phyloP scores from a whole-genome alignment of 2,113 vertebrate species.

The Dicentrarchus labrax region DNA sequence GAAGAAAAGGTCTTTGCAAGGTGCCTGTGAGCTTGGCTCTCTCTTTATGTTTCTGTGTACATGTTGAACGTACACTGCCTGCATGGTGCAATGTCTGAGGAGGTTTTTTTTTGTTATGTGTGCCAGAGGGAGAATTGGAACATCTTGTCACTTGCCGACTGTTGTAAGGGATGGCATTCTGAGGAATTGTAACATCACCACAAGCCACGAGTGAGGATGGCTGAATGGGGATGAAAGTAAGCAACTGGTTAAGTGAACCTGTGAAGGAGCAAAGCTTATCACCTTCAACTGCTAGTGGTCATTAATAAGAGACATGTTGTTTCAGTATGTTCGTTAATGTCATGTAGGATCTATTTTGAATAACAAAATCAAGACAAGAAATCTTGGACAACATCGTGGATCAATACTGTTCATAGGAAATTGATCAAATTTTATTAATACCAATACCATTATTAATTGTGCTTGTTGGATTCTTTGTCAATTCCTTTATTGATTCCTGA shows the following conservation, averaged over 20 bases:
- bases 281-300: background rate
- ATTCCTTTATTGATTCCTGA: no score
- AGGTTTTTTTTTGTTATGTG: background rate
- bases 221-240: no score
- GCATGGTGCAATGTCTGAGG: background rate
- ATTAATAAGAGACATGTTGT: background rate
- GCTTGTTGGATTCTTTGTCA: no score
- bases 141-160: background rate
- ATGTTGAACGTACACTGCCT: background rate
- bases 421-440: no score
- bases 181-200: background rate
- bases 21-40: background rate
- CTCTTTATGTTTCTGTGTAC: background rate
- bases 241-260: background rate
- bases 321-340: background rate
- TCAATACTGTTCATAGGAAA: no score
- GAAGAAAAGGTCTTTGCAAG: background rate
- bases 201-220: background rate
- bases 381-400: background rate
- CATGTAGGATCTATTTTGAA: background rate
- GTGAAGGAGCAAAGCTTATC: background rate
- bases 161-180: background rate
- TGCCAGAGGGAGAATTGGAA: background rate
- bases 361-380: background rate
- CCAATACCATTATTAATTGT: no score